Percentiles rank a stretch among this genome's conserved stretches.
phyloP scores from a whole-genome alignment of 2,113 vertebrate genomes.

The Ornithorhynchus anatinus region DNA sequence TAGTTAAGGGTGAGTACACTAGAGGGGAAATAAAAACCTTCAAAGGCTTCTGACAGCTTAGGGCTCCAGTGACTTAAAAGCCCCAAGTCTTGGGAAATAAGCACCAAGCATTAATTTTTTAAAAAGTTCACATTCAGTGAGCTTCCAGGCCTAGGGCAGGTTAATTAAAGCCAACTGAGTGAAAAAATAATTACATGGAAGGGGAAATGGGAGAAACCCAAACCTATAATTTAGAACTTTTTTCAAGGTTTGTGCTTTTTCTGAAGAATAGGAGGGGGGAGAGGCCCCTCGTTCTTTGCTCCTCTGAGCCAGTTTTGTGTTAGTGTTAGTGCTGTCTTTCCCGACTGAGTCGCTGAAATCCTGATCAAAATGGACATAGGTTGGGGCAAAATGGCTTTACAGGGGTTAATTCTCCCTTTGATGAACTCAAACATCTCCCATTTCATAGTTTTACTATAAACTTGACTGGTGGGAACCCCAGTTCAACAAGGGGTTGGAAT shows the following conservation, averaged over 20 bases:
- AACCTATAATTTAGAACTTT: conserved; percentile 48
- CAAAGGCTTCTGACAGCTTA: background rate
- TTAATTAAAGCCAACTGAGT: conserved; percentile 74
- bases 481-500: background rate
- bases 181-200: conserved; percentile 72
- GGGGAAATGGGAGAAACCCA: conserved; percentile 44
- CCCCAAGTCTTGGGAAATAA: conserved; percentile 22
- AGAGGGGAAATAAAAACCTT: too few species aligned
- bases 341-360: background rate
- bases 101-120: background rate
- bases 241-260: conserved; percentile 28
- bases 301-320: background rate
- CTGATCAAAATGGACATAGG: background rate
- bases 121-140: background rate
- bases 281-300: background rate
- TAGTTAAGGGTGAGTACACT: too few species aligned
- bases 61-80: background rate
- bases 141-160: conserved; percentile 44
- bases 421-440: rapidly evolving
- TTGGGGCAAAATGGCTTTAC: background rate
- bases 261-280: background rate
- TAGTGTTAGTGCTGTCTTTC: too few species aligned
- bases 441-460: background rate
- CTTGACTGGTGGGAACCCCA: background rate
- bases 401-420: background rate